Conservation (phyloP, 2,113 vertebrate genomes). For the Globicephala melas region DNA sequence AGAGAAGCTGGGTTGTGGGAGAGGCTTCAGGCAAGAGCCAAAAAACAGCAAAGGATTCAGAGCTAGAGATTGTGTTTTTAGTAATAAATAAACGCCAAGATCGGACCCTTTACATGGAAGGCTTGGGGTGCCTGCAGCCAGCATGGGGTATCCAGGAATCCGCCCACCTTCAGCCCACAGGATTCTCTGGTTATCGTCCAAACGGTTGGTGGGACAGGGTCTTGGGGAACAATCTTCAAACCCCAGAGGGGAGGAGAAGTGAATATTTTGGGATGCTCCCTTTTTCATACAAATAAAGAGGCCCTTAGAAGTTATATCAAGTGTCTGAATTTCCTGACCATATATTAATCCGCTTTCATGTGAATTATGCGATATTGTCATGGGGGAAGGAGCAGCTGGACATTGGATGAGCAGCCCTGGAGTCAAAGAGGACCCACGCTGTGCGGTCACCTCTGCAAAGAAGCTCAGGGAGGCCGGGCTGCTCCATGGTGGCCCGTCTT, state of each 20-base stretch:
- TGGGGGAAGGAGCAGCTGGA: slow-evolving; percentile 51
- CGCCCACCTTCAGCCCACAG: neutral
- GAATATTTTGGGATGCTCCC: slow-evolving; percentile 74
- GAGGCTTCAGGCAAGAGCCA: slow-evolving; percentile 27
- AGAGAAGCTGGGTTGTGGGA: slow-evolving; percentile 13
- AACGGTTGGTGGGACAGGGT: neutral
- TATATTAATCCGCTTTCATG: slow-evolving; percentile 76
- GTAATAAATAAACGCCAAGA: slow-evolving; percentile 66
- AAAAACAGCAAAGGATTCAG: neutral
- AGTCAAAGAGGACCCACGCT: slow-evolving; percentile 53
- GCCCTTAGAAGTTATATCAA: slow-evolving; percentile 78
- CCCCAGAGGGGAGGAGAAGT: slow-evolving; percentile 68
- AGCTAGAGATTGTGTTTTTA: neutral
- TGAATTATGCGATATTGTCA: slow-evolving; percentile 75
- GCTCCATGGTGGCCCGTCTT: neutral
- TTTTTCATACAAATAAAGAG: slow-evolving; percentile 78
- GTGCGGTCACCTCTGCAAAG: neutral
- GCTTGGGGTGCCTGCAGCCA: neutral
- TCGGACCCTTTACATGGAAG: neutral
- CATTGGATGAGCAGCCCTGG: neutral
- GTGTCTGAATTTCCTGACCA: slow-evolving; percentile 80
- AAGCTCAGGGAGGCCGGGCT: fast-evolving
- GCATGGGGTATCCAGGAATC: slow-evolving; percentile 36
- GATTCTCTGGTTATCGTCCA: slow-evolving; percentile 52
- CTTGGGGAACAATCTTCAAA: slow-evolving; percentile 69